Percentiles rank a stretch among this genome's conserved stretches.
phyloP scores from a whole-genome alignment of 92 coral and sea anemone genomes.

The Epizoanthus ramosus region DNA sequence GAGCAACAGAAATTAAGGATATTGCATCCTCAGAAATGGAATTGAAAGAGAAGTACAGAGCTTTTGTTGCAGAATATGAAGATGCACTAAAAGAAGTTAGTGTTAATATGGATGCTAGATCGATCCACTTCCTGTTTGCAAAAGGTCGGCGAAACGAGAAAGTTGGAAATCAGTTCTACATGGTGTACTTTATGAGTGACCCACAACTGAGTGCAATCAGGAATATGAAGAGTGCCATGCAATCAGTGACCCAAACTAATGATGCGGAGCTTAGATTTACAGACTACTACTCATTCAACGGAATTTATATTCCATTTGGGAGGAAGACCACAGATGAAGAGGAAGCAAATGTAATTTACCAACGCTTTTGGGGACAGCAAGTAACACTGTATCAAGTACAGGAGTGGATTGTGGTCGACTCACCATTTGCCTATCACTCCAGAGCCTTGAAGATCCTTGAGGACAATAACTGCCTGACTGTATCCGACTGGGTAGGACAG shows the following conservation, averaged over 20 bases:
- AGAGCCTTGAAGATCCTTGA: conserved; percentile 2
- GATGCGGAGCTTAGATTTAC: neutral
- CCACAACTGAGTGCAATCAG: too few relatives aligned
- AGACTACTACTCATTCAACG: neutral
- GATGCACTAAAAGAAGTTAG: neutral
- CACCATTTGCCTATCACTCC: conserved; percentile 17
- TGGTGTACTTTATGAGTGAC: conserved; percentile 1
- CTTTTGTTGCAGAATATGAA: conserved; percentile 10
- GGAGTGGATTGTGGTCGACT: neutral
- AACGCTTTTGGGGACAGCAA: neutral
- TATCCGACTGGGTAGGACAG: too few relatives aligned
- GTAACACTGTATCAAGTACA: neutral
- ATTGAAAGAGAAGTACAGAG: neutral
- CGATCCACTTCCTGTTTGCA: conserved; percentile 20
- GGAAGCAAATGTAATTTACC: neutral
- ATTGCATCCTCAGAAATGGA: neutral
- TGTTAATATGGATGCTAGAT: neutral
- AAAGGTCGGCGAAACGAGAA: neutral
- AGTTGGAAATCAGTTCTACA: conserved; percentile 5
- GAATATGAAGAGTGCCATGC: conserved; percentile 11
- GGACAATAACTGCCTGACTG: neutral
- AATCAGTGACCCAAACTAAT: neutral
- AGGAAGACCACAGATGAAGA: conserved; percentile 10
- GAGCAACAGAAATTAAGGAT: neutral
- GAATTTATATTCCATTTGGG: conserved; percentile 13